Evolutionary conservation across 2,797 vertebrate genomes (phyloP).

Genomic region (Neosalanx taihuensis): DNA sequence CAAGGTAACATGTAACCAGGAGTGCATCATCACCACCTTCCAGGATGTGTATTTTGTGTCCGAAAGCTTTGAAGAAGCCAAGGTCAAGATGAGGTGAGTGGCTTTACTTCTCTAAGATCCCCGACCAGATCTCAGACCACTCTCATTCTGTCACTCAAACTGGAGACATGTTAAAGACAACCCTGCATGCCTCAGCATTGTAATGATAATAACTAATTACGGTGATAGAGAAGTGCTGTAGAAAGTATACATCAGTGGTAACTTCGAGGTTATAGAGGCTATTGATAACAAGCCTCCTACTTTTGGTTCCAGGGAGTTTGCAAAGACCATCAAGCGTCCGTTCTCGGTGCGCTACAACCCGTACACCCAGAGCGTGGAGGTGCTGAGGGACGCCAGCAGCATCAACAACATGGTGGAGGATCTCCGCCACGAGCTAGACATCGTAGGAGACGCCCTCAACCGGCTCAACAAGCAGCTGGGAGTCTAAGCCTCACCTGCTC

Average conservation of each 20-base stretch:
- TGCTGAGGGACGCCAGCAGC: constrained; percentile 88
- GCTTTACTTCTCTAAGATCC: constrained; percentile 18
- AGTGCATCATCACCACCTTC: constrained; percentile 95
- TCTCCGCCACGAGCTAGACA: constrained; percentile 88
- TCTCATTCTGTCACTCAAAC: too few species aligned
- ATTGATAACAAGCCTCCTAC: background rate
- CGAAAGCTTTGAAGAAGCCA: constrained; percentile 95
- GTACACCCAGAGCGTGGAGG: constrained; percentile 90
- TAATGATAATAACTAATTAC: too few species aligned
- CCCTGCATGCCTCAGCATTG: too few species aligned
- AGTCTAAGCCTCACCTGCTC: constrained; percentile 64
- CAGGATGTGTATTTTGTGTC: constrained; percentile 95
- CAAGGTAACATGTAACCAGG: constrained; percentile 86
- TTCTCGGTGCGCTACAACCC: constrained; percentile 95
- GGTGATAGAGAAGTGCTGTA: background rate
- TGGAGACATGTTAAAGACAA: too few species aligned
- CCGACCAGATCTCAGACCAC: background rate
- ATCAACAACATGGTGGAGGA: constrained; percentile 89
- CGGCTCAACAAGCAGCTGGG: constrained; percentile 86
- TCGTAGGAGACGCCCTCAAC: constrained; percentile 86
- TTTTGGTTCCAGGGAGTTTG: constrained; percentile 84
- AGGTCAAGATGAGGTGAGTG: constrained; percentile 91
- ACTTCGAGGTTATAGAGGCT: background rate
- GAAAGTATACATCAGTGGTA: background rate
- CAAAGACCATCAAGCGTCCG: constrained; percentile 94